Conservation (phyloP, 1,140 invertebrate genomes). For the Drosophila sulfurigaster region DNA sequence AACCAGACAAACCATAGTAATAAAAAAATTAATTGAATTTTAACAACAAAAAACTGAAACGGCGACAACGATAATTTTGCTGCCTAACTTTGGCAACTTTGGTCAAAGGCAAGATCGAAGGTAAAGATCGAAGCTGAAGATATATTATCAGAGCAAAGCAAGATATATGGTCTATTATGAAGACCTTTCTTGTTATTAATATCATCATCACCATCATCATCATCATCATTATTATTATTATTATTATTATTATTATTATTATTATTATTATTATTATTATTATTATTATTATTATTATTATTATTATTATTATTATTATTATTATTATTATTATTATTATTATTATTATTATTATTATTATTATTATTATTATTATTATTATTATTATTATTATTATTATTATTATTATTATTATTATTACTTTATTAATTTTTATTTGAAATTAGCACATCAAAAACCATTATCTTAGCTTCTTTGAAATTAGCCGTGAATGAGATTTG, state of each 20-base stretch:
- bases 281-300: no score
- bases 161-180: no score
- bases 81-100: constrained; percentile 15
- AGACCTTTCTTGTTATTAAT: neutral
- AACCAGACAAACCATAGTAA: constrained; percentile 43
- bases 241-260: constrained; percentile 1
- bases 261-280: neutral
- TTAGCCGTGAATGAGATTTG: constrained; percentile 18
- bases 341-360: no score
- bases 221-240: neutral
- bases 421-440: neutral
- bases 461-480: constrained; percentile 12
- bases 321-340: no score
- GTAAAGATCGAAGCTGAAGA: constrained; percentile 65
- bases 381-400: no score
- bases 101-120: constrained; percentile 42
- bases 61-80: constrained; percentile 15
- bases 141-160: constrained; percentile 30
- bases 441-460: neutral
- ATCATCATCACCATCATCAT: neutral
- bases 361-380: no score
- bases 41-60: constrained; percentile 45
- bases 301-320: no score
- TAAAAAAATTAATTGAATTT: constrained; percentile 70
- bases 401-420: no score